These are phyloP conservation scores for Drosophila sulfurigaster DNA, from an alignment of 1,140 invertebrate genomes.

Conservation along the genomic window DNA sequence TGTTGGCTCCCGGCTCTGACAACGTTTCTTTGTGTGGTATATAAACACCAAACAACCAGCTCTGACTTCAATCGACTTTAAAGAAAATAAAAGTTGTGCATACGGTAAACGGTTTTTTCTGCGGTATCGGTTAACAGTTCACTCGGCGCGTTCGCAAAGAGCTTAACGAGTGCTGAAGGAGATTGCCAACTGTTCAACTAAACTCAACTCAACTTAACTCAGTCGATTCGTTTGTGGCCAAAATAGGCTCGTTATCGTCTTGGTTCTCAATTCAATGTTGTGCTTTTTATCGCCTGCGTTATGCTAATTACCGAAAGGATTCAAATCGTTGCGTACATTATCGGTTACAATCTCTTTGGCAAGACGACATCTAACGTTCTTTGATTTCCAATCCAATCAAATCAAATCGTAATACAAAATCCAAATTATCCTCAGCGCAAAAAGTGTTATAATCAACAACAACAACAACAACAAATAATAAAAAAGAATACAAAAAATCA, in stretches of 20 bases:
- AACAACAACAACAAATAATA: background rate
- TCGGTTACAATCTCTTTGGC: conserved; percentile 84
- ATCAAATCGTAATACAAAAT: conserved; percentile 7
- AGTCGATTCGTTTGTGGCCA: conserved; percentile 47
- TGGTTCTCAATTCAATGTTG: conserved; percentile 75
- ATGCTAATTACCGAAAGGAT: conserved; percentile 84
- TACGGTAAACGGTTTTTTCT: conserved; percentile 26
- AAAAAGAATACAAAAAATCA: background rate
- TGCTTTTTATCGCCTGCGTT: conserved; percentile 79
- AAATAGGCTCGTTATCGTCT: conserved; percentile 66
- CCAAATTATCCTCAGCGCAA: conserved; percentile 40
- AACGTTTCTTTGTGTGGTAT: conserved; percentile 41
- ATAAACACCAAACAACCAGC: background rate
- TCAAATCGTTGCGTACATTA: conserved; percentile 81
- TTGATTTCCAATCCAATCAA: conserved; percentile 36
- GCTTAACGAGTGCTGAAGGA: conserved; percentile 35
- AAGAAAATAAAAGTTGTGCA: background rate
- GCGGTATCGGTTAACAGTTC: conserved; percentile 39
- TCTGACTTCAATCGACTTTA: conserved; percentile 3
- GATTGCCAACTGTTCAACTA: background rate
- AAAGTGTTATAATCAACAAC: conserved; percentile 33
- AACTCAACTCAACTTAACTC: background rate
- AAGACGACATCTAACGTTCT: conserved; percentile 67
- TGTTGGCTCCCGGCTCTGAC: conserved; percentile 16
- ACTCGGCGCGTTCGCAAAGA: conserved; percentile 40